Conservation (phyloP, 2,888 invertebrate genomes). For the Nasonovia ribisnigri region DNA sequence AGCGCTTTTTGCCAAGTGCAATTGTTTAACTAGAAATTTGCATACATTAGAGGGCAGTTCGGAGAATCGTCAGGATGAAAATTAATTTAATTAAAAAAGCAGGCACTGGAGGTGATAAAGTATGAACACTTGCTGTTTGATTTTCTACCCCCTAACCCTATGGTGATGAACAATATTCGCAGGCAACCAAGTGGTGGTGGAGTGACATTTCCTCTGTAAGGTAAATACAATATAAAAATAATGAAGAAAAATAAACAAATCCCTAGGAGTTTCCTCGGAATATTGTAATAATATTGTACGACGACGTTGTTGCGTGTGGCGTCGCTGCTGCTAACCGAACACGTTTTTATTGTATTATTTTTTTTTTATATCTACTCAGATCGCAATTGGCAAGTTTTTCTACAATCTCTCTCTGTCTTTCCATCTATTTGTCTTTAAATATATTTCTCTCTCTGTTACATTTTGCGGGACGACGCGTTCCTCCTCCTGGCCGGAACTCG, state of each 20-base stretch:
- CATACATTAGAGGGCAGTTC: conserved; percentile 7
- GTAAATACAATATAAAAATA: background rate
- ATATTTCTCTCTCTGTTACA: background rate
- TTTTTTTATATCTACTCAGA: background rate
- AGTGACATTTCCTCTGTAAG: background rate
- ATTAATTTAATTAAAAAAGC: conserved; percentile 49
- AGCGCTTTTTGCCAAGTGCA: background rate
- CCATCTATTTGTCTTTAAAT: background rate
- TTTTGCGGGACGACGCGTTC: background rate
- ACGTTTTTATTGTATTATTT: conserved; percentile 4
- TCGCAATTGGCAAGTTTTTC: conserved; percentile 40
- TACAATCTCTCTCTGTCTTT: background rate
- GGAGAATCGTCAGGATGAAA: conserved; percentile 9
- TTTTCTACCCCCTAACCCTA: background rate
- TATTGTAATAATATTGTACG: conserved; percentile 2
- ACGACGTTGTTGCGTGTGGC: background rate
- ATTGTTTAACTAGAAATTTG: conserved; percentile 50
- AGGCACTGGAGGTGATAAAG: background rate
- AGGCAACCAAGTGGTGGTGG: background rate
- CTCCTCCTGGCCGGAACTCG: background rate
- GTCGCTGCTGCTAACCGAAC: conserved; percentile 30
- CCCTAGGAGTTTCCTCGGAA: background rate
- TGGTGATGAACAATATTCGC: background rate
- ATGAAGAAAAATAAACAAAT: background rate
- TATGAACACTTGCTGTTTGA: background rate